Conservation (phyloP, 2,797 vertebrate species). For the Kryptopterus vitreolus region DNA sequence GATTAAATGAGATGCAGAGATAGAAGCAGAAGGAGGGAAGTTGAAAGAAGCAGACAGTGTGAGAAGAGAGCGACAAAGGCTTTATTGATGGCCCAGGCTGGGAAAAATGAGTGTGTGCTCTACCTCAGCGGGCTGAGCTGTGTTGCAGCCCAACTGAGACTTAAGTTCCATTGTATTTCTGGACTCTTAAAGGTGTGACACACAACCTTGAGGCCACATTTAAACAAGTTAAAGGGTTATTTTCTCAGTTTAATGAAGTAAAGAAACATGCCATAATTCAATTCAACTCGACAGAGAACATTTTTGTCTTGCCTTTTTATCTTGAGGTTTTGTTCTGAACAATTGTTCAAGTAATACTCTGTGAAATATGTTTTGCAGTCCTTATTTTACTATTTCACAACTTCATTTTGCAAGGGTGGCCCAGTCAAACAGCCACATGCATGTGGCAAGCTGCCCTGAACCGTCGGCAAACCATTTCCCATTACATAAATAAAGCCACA, state of each 20-base stretch:
- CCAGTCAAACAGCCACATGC: neutral
- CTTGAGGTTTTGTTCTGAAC: constrained; percentile 1
- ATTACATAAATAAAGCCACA: constrained; percentile 7
- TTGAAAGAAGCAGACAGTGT: neutral
- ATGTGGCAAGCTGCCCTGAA: constrained; percentile 28
- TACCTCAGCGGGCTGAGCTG: constrained; percentile 39
- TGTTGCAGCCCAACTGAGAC: constrained; percentile 31
- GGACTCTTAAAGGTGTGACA: constrained; percentile 52
- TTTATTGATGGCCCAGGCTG: constrained; percentile 41
- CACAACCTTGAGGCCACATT: constrained; percentile 43
- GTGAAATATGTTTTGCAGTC: constrained; percentile 51
- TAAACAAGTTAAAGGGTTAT: constrained; percentile 32
- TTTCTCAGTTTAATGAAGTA: neutral
- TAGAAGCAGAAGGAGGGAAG: constrained; percentile 13
- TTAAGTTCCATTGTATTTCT: constrained; percentile 51
- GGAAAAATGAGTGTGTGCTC: constrained; percentile 37
- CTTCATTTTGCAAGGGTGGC: constrained; percentile 18
- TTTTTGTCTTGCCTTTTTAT: constrained; percentile 49
- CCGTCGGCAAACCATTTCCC: constrained; percentile 13
- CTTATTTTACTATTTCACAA: constrained; percentile 38
- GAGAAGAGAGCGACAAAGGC: constrained; percentile 41
- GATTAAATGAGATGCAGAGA: constrained; percentile 26
- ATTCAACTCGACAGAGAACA: constrained; percentile 41
- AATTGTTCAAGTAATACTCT: neutral
- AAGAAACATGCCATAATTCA: constrained; percentile 8